phyloP scores from a whole-genome alignment of 2,113 vertebrate genomes.

The Candoia aspera region DNA sequence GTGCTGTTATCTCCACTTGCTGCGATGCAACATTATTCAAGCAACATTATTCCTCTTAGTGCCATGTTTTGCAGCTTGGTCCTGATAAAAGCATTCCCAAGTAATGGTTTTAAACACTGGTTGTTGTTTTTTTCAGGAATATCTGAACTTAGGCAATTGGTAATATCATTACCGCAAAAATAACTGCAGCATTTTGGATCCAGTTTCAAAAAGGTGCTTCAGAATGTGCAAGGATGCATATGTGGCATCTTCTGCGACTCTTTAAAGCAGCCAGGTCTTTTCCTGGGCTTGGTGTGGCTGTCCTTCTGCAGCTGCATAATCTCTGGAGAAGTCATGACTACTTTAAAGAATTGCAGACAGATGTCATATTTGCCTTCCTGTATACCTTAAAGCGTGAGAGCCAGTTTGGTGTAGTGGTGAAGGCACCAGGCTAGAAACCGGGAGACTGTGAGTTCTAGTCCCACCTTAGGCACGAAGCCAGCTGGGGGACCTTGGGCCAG shows the following conservation, averaged over 20 bases:
- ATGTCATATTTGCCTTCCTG: not conserved
- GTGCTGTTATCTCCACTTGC: not conserved
- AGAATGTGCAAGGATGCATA: not conserved
- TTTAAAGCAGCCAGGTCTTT: not conserved
- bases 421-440: too few relatives aligned
- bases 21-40: not conserved
- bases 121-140: not conserved
- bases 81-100: not conserved
- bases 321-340: not conserved
- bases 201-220: not conserved
- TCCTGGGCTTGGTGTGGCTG: not conserved
- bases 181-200: not conserved
- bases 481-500: too few relatives aligned
- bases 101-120: not conserved
- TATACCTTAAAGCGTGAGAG: not conserved
- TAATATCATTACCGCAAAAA: not conserved
- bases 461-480: too few relatives aligned
- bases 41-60: not conserved
- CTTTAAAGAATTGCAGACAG: not conserved
- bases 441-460: too few relatives aligned
- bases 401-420: too few relatives aligned
- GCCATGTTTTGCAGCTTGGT: not conserved
- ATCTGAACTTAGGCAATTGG: not conserved
- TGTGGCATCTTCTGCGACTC: not conserved
- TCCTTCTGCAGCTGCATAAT: not conserved